phyloP scores from a whole-genome alignment of 2,797 vertebrate genomes.

The Sebastiscus albofasciatus region DNA sequence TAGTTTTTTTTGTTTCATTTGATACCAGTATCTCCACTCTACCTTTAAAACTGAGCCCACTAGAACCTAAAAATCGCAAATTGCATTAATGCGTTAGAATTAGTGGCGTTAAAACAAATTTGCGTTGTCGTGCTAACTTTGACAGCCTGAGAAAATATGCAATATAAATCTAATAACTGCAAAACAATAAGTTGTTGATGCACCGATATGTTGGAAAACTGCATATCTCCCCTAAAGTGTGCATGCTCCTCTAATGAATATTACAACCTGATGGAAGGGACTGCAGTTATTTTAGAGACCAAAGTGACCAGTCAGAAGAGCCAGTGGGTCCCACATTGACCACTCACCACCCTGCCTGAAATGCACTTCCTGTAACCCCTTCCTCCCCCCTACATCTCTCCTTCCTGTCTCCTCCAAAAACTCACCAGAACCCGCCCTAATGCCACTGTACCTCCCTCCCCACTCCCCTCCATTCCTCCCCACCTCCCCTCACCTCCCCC shows the following conservation, averaged over 20 bases:
- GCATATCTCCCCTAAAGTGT: conserved; percentile 46
- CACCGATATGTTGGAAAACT: conserved; percentile 45
- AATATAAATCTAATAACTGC: background rate
- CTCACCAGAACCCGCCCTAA: conserved; percentile 89
- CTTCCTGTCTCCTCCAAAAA: conserved; percentile 89
- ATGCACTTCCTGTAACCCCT: conserved; percentile 75
- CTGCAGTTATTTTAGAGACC: conserved; percentile 52
- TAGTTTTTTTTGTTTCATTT: too few species aligned
- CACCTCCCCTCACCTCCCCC: conserved; percentile 84
- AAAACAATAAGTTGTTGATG: background rate
- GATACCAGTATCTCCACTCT: too few species aligned
- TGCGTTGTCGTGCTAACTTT: too few species aligned
- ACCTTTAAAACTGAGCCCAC: too few species aligned
- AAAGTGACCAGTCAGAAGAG: conserved; percentile 97
- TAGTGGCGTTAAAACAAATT: too few species aligned
- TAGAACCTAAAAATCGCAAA: too few species aligned
- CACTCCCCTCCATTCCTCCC: conserved; percentile 83
- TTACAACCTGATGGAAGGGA: conserved; percentile 48
- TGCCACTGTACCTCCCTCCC: conserved; percentile 82
- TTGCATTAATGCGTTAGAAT: too few species aligned
- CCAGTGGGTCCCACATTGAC: conserved; percentile 87
- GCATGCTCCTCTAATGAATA: conserved; percentile 51
- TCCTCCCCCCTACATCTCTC: conserved; percentile 83
- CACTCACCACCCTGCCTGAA: conserved; percentile 83
- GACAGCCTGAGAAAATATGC: too few species aligned